A percentile compares a stretch with the other conserved stretches of the same genome.
These are phyloP conservation scores for Achlya flavicornis DNA, from an alignment of 2,888 invertebrate species.

Conservation along the genomic window DNA sequence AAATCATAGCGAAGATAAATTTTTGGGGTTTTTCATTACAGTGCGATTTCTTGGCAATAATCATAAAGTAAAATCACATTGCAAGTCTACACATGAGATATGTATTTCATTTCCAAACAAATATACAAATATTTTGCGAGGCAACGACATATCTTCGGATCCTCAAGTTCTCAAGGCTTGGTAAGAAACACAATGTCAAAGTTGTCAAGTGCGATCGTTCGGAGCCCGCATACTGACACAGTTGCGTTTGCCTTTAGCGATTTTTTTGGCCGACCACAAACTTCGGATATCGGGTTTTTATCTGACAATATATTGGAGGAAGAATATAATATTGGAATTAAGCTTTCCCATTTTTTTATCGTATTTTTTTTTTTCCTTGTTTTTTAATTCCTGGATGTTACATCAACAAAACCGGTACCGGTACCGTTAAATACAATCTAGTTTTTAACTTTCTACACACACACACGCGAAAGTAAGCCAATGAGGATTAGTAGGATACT, in stretches of 20 bases:
- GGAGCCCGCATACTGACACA: slow-evolving; percentile 43
- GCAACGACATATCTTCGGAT: neutral
- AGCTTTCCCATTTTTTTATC: neutral
- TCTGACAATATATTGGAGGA: neutral
- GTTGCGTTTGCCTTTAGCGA: slow-evolving; percentile 43
- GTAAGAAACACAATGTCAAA: slow-evolving; percentile 28
- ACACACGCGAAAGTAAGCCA: too few species aligned
- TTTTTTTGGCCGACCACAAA: slow-evolving; percentile 21
- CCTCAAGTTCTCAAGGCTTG: slow-evolving; percentile 19
- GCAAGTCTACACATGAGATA: too few species aligned
- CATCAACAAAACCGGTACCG: too few species aligned
- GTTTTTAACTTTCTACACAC: too few species aligned
- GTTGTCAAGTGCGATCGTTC: slow-evolving; percentile 13
- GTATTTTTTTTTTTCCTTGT: neutral
- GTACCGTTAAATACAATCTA: too few species aligned
- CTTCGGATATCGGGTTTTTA: slow-evolving; percentile 8
- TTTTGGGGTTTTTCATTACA: too few species aligned
- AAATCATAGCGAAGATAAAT: too few species aligned
- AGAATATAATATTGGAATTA: neutral
- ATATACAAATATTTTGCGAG: neutral
- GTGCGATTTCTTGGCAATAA: too few species aligned
- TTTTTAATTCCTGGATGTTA: too few species aligned
- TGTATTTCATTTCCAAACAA: neutral
- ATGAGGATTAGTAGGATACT: too few species aligned
- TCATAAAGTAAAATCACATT: too few species aligned